Evolutionary conservation across 2,888 invertebrate genomes (phyloP).

Genomic region (Microctonus hyperodae): DNA sequence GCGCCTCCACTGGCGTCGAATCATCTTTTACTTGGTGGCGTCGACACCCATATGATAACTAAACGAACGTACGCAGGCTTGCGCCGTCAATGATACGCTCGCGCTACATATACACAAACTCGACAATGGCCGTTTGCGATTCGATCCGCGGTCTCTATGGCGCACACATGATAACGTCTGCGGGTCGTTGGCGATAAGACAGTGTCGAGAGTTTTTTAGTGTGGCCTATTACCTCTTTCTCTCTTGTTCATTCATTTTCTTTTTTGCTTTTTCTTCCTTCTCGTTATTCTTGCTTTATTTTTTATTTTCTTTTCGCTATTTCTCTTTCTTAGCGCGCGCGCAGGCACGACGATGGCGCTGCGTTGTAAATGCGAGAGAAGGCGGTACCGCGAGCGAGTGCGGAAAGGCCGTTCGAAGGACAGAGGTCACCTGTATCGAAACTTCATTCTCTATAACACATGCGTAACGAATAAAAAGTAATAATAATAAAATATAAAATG

Average conservation of each 20-base stretch:
- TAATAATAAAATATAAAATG: not conserved
- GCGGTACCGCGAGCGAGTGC: slow-evolving; percentile 22
- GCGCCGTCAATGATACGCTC: slow-evolving; percentile 31
- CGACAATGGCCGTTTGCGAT: slow-evolving; percentile 25
- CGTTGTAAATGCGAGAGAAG: not conserved
- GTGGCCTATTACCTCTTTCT: slow-evolving; percentile 34
- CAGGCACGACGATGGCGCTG: slow-evolving; percentile 9
- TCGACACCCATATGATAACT: slow-evolving; percentile 52
- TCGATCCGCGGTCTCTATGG: slow-evolving; percentile 20
- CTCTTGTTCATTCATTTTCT: slow-evolving; percentile 26
- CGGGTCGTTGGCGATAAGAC: slow-evolving; percentile 24
- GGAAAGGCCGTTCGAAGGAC: slow-evolving; percentile 60
- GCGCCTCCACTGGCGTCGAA: slow-evolving; percentile 61
- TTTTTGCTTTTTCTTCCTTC: slow-evolving; percentile 19
- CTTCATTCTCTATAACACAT: slow-evolving; percentile 32
- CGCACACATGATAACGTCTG: not conserved
- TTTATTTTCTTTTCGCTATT: slow-evolving; percentile 26
- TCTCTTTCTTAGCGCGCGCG: too few relatives aligned
- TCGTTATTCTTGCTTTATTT: not conserved
- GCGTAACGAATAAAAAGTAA: not conserved
- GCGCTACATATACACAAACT: slow-evolving; percentile 8
- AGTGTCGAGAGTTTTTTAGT: slow-evolving; percentile 13
- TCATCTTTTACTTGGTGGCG: slow-evolving; percentile 58
- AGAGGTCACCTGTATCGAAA: slow-evolving; percentile 50
- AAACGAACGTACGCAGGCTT: slow-evolving; percentile 19